phyloP scores from a whole-genome alignment of 2,888 invertebrate species.

The Tetranychus piercei region DNA sequence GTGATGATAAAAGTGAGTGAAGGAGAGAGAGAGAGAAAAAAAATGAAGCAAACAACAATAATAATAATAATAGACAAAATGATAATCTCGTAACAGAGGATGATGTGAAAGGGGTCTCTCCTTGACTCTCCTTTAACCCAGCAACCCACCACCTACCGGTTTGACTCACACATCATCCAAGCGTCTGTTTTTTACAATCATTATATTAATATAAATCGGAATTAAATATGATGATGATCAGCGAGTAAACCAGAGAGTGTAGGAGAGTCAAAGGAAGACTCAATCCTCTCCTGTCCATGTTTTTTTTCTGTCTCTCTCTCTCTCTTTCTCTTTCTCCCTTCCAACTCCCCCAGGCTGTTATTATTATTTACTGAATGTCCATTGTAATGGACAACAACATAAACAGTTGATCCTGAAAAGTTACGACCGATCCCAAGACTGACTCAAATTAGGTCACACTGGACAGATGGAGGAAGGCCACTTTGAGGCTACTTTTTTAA shows the following conservation, averaged over 20 bases:
- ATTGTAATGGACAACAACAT: neutral
- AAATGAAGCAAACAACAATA: neutral
- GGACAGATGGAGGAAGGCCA: conserved; percentile 61
- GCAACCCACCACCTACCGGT: neutral
- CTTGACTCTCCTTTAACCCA: neutral
- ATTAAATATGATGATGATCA: neutral
- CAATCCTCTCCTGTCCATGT: neutral
- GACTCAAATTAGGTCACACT: conserved; percentile 62
- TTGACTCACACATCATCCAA: neutral
- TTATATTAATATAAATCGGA: neutral
- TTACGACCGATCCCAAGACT: conserved; percentile 32
- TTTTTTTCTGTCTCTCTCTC: too few species aligned
- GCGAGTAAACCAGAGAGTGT: too few species aligned
- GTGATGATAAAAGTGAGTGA: neutral
- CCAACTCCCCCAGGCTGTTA: neutral
- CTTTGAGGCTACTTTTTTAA: conserved; percentile 1
- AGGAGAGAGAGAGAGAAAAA: neutral
- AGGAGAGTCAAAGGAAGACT: neutral
- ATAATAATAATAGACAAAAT: neutral
- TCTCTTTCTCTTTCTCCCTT: neutral
- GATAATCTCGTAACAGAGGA: neutral
- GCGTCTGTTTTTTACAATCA: neutral
- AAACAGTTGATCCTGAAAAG: conserved; percentile 1
- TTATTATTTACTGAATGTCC: conserved; percentile 1
- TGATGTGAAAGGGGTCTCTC: neutral